Evolutionary conservation across 2,113 vertebrate species (phyloP), one percentile per base, ranked within the genome.

Genomic region (Takifugu bimaculatus): DNA sequence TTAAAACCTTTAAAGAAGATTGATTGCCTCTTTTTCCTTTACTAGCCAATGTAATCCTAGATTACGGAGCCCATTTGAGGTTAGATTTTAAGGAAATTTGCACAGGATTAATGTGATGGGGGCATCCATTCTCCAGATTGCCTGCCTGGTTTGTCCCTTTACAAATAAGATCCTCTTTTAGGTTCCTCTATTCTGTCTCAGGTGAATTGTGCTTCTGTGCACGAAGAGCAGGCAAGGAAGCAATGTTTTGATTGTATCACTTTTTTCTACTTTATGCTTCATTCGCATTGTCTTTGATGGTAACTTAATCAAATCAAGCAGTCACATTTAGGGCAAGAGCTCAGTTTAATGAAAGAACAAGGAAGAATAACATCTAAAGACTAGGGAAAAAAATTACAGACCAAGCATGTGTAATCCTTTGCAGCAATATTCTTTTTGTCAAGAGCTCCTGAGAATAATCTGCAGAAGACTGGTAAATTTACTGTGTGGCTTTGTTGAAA

Each of bases 1-100:
- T 91, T 89, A 90, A 89, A 90, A 79, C 86, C 77, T 78, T 85
- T 90, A 90, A 88, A 87, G 82, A 86, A 90, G 87, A 90, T 88
- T 83, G 87, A 91, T 91, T 73, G 81, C 88, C 84, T 85, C 83
- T 82, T 91, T 85, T 75, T 79, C 57, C 82, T 82, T 82, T 77
- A 75, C 78, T 82, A 70, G 60, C 63, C 65, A 59, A 80, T 82
- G 85, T 91, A 91, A 90, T 91, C 87, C 84, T 76, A 88, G 87
- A 91, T 91, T 91, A 87, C 86, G 79, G 77, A 85, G 74, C 86
- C 64, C 56, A 81, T 72, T 80, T 54, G 63, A 80, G 77, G 77
- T 84, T 82, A 72, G 75, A 86, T 87, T 89, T 88, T 81, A 74
- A 82, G 78, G 72, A 82, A 83, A 88, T 90, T 68, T 85, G 73